Evolutionary conservation across 2,797 vertebrate genomes (phyloP), one percentile per base, ranked within the genome.

Genomic region (Mormyrops boulengeri): DNA sequence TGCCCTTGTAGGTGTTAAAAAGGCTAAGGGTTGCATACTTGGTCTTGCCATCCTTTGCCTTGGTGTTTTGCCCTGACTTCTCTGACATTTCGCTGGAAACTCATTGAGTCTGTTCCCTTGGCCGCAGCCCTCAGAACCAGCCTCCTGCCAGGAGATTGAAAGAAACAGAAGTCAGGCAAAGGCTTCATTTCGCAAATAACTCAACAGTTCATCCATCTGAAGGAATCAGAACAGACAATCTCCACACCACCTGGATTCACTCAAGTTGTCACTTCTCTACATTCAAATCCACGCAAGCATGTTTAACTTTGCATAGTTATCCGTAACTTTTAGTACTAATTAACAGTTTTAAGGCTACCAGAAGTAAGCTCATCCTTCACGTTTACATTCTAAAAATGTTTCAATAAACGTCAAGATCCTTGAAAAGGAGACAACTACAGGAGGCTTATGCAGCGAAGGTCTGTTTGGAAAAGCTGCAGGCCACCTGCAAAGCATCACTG

Each of bases 1-100:
- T 99, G 92, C 99, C 99, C 94, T 99, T 99, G 93, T 99, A 99
- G 73, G 99, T 99, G 94, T 99, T 99, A 97, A 99, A 99, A 91
- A 99, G 97, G 97, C 98, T 99, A 97, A 99, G 98, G 91, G 98
- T 99, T 90, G 99, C 98, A 97, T 99, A 99, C 96, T 99, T 99
- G 91, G 97, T 97, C 96, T 99, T 99, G 96, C 98, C 99, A 98
- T 99, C 99, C 97, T 99, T 99, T 98, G 98, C 98, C 98, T 99
- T 99, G 96, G 97, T 98, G 96, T 96, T 99, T 97, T 99, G 99
- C 96, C 98, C 97, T 98, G 98, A 97, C 98, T 99, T 99, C 97
- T 99, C 98, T 93, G 99, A 99, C 98, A 99, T 99, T 96, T 98
- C 98, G 97, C 96, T 98, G 96, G 97, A 98, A 97, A 99, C 96